Conservation (phyloP, 2,888 invertebrate genomes). For the Galerucella pusilla region DNA sequence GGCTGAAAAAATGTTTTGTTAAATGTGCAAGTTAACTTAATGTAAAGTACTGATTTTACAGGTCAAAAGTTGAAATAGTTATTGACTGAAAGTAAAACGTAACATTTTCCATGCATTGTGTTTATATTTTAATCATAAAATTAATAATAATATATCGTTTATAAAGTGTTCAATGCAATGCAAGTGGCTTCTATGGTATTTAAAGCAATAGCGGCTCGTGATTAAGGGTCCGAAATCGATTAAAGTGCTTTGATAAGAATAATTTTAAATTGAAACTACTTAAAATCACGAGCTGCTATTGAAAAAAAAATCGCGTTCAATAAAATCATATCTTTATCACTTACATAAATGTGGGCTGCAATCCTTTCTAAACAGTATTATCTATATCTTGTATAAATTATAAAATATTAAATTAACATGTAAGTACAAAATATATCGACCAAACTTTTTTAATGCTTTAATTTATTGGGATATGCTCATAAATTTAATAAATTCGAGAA, state of each 20-base stretch:
- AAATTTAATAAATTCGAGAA: background rate
- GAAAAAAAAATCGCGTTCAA: slow-evolving; percentile 31
- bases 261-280: background rate
- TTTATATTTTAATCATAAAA: slow-evolving; percentile 30
- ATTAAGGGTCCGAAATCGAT: background rate
- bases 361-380: slow-evolving; percentile 55
- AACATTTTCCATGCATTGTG: slow-evolving; percentile 35
- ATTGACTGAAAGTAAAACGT: slow-evolving; percentile 41
- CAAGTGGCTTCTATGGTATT: slow-evolving; percentile 52
- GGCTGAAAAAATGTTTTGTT: slow-evolving; percentile 13
- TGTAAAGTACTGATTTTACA: slow-evolving; percentile 33
- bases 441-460: slow-evolving; percentile 43
- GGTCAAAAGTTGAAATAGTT: slow-evolving; percentile 43
- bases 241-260: background rate
- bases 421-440: slow-evolving; percentile 52
- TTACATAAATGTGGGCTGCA: slow-evolving; percentile 51
- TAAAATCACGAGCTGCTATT: slow-evolving; percentile 19
- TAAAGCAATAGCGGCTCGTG: slow-evolving; percentile 34
- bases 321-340: slow-evolving; percentile 52
- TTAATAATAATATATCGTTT: slow-evolving; percentile 38
- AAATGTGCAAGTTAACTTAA: background rate
- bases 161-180: slow-evolving; percentile 54
- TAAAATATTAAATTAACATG: slow-evolving; percentile 45
- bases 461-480: slow-evolving; percentile 29
- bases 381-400: slow-evolving; percentile 49